Evolutionary conservation across 2,113 vertebrate species (phyloP), one percentile per base, ranked within the genome.

Genomic region (Progne subis): DNA sequence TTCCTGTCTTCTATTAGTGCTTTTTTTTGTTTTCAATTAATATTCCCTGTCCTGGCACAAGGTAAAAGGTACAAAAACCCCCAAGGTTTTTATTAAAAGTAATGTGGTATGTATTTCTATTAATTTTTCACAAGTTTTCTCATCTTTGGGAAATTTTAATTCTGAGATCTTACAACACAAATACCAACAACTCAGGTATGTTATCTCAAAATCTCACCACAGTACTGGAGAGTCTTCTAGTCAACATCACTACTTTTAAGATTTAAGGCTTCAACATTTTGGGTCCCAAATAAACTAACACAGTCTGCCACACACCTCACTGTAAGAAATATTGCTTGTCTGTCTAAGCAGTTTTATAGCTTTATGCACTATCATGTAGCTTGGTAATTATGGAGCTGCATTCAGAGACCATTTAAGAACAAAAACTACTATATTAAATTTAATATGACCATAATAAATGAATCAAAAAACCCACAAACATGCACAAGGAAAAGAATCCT

Each of bases 281-380:
- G 96, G 88, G 87, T 97, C 65, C 96, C 97, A 97, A 97, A 97
- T 97, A 98, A 97, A 98, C 96, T 95, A 96, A 97, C 95, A 97
- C 95, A 84, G 86, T 97, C 96, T 97, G 95, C 95, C 95, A 96
- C 94, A 96, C 69, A 97, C 90, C 93, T 97, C 72, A 50, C 83
- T 94, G 77, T 93, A 96, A 97, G 93, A 96, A 93, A 97, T 75
- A 98, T 97, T 97, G 61, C 85, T 94, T 97, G 81, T 96, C 95
- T 96, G 46, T 96, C 92, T 95, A 96, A 98, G 85, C 69, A 95
- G 82, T 95, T 98, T 98, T 97, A 98, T 60, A 97, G 95, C 90
- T 98, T 97, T 97, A 96, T 96, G 91, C 71, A 82, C 85, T 96
- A 95, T 95, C 94, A 88, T 95, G 88, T 77, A 94, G 90, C 95